These are phyloP conservation scores for Papilio aristodemus DNA, from an alignment of 1,140 invertebrate species.

Conservation along the genomic window DNA sequence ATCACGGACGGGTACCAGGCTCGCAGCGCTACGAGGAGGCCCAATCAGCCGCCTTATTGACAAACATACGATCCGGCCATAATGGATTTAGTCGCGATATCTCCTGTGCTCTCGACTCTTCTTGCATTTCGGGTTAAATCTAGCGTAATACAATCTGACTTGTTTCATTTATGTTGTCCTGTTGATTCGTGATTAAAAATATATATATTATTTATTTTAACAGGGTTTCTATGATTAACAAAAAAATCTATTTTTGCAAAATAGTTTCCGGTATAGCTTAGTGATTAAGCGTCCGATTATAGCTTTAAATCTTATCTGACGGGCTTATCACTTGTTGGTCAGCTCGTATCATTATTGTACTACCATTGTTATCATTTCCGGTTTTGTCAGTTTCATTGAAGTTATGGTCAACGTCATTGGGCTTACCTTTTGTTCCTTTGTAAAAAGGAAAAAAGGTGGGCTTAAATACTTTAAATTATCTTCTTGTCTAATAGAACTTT, in stretches of 20 bases:
- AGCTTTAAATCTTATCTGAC: constrained; percentile 11
- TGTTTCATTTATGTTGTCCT: no score
- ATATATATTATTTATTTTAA: no score
- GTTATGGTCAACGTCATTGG: neutral
- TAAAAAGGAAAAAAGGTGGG: neutral
- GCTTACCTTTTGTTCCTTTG: neutral
- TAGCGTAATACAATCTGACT: constrained; percentile 40
- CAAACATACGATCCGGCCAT: constrained; percentile 72
- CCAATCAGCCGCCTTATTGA: constrained; percentile 77
- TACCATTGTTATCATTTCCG: constrained; percentile 2
- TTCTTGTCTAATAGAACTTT: neutral
- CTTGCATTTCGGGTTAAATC: constrained; percentile 57
- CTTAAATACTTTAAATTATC: neutral
- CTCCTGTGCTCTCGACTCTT: constrained; percentile 53
- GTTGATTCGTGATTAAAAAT: no score
- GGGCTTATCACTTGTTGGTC: no score
- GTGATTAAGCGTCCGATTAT: neutral
- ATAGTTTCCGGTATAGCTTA: neutral
- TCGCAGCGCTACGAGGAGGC: constrained; percentile 65
- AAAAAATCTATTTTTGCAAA: no score
- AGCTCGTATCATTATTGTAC: no score
- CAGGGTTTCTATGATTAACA: no score
- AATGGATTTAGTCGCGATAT: constrained; percentile 71
- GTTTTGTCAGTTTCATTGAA: neutral
- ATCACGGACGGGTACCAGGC: constrained; percentile 68